Percentiles rank a stretch among this genome's conserved stretches.
Conservation (phyloP, 2,797 vertebrate genomes). For the Eulemur coronatus region DNA sequence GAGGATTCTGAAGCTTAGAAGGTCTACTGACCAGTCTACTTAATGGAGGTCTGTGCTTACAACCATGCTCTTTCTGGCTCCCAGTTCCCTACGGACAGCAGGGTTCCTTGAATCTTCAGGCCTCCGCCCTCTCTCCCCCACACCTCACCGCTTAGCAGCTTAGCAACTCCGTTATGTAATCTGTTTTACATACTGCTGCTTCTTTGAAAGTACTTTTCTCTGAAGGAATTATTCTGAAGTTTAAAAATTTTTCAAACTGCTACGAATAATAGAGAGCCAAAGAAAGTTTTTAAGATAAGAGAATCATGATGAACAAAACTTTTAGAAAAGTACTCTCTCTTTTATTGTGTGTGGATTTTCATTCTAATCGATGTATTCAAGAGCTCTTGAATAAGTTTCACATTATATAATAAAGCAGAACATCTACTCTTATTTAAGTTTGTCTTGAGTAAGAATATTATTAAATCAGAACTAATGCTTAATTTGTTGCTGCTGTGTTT, state of each 20-base stretch:
- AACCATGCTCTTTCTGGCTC: neutral
- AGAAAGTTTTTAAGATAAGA: neutral
- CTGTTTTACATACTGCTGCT: neutral
- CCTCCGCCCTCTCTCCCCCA: neutral
- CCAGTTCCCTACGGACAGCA: neutral
- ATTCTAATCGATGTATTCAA: neutral
- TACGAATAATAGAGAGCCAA: neutral
- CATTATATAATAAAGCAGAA: neutral
- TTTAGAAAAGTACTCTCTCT: neutral
- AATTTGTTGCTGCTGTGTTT: neutral
- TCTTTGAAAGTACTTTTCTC: neutral
- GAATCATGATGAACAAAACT: neutral
- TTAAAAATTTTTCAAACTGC: neutral
- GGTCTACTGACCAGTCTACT: neutral
- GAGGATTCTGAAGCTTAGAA: neutral
- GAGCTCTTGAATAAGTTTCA: neutral
- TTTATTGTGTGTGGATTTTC: neutral
- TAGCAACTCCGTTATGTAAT: neutral
- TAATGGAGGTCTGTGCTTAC: neutral
- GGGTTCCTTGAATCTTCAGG: neutral
- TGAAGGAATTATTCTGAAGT: neutral
- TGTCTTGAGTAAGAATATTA: neutral
- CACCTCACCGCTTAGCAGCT: neutral
- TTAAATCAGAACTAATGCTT: neutral
- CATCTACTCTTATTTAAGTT: neutral